phyloP scores from a whole-genome alignment of 1,140 invertebrate species.

The Drosophila subpulchrella region DNA sequence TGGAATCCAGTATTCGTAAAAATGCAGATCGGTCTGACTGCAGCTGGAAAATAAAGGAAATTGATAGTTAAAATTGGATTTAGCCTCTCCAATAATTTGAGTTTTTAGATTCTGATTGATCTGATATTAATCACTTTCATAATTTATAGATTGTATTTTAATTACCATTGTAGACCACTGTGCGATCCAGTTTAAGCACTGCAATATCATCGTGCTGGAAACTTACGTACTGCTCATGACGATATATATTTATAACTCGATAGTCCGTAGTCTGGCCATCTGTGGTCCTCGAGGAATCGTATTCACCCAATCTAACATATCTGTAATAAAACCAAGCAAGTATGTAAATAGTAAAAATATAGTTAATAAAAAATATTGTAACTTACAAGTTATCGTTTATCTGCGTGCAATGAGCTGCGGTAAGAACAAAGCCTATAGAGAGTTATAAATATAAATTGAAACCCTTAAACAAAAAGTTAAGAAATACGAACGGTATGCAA shows the following conservation, averaged over 20 bases:
- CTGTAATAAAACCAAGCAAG: neutral
- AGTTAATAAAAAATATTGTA: neutral
- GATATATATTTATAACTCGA: neutral
- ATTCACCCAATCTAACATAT: constrained; percentile 12
- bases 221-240: neutral
- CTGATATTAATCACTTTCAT: too few relatives aligned
- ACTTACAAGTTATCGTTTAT: constrained; percentile 7
- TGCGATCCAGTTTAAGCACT: constrained; percentile 1
- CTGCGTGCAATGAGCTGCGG: constrained; percentile 6
- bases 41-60: neutral
- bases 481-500: constrained; percentile 14
- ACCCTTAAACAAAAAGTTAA: neutral
- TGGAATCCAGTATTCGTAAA: neutral
- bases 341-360: neutral
- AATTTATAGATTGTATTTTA: too few relatives aligned
- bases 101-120: too few relatives aligned
- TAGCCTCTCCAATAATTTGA: too few relatives aligned
- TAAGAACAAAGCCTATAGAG: constrained; percentile 9
- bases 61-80: too few relatives aligned
- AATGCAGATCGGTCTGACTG: constrained; percentile 10
- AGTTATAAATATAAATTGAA: neutral
- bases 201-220: constrained; percentile 6
- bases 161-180: constrained; percentile 6
- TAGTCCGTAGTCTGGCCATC: constrained; percentile 7
- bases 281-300: constrained; percentile 1